Conservation (phyloP, 2,888 invertebrate species). For the Chouioia cunea region DNA sequence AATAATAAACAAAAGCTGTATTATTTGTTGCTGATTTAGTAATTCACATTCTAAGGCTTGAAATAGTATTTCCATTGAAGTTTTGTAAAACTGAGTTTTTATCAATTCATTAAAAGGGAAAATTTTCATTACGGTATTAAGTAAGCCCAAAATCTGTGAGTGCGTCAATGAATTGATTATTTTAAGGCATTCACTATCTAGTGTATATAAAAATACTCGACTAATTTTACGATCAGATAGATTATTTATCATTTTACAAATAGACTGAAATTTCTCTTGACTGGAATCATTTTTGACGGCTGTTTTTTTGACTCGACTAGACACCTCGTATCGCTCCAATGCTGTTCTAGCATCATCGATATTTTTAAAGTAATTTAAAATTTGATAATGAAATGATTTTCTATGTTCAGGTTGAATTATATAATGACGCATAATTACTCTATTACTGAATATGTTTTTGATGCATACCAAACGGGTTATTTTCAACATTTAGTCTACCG, state of each 20-base stretch:
- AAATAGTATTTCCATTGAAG: constrained; percentile 38
- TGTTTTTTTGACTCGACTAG: neutral
- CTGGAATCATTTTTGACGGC: neutral
- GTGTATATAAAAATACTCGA: neutral
- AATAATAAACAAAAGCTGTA: constrained; percentile 49
- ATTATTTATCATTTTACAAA: neutral
- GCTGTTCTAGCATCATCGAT: neutral
- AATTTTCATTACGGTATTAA: constrained; percentile 40
- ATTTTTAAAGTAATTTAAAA: constrained; percentile 35
- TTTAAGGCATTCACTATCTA: constrained; percentile 34
- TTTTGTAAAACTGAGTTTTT: constrained; percentile 40
- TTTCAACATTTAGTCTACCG: too few relatives aligned
- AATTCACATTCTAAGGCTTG: constrained; percentile 17
- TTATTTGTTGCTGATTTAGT: constrained; percentile 31
- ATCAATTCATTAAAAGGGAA: constrained; percentile 6
- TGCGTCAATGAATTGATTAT: constrained; percentile 37
- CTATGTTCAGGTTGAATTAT: neutral
- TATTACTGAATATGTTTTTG: too few relatives aligned
- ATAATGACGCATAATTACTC: too few relatives aligned
- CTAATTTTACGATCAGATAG: neutral
- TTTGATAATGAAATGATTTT: constrained; percentile 27
- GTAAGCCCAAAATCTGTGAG: constrained; percentile 42
- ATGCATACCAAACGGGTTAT: too few relatives aligned
- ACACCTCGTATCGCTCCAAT: neutral
- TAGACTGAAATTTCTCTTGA: neutral